Evolutionary conservation across 2,888 invertebrate genomes (phyloP).

Genomic region (Acleris holmiana): DNA sequence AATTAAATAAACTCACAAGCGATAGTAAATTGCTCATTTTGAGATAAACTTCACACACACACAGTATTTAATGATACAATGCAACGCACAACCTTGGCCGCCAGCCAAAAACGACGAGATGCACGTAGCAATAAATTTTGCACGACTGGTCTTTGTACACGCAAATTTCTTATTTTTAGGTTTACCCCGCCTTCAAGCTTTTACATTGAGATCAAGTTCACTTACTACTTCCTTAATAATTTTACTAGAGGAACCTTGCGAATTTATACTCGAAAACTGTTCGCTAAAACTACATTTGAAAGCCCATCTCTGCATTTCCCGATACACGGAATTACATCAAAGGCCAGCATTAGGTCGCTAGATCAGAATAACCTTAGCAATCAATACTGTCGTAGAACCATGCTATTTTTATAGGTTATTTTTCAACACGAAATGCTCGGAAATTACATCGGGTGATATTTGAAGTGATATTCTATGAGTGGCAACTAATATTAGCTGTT

Average conservation of each 20-base stretch:
- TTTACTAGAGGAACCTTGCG: slow-evolving; percentile 10
- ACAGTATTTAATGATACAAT: slow-evolving; percentile 60
- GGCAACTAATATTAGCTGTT: not conserved
- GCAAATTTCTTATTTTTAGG: slow-evolving; percentile 41
- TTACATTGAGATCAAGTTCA: slow-evolving; percentile 35
- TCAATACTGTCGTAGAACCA: not conserved
- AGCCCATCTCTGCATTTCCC: too few species aligned
- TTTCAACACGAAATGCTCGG: too few species aligned
- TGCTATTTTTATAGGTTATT: too few species aligned
- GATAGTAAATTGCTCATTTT: slow-evolving; percentile 25
- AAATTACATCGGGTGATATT: not conserved
- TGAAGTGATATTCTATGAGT: not conserved
- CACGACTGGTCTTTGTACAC: slow-evolving; percentile 41
- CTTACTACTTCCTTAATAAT: slow-evolving; percentile 22
- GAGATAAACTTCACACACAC: slow-evolving; percentile 28
- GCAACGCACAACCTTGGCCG: slow-evolving; percentile 67
- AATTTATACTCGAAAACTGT: too few species aligned
- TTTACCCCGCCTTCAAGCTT: slow-evolving; percentile 32
- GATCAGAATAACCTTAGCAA: not conserved
- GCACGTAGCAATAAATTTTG: slow-evolving; percentile 45
- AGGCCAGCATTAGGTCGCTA: not conserved
- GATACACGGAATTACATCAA: too few species aligned
- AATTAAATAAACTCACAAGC: slow-evolving; percentile 21
- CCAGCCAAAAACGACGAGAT: slow-evolving; percentile 59
- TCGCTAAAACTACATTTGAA: too few species aligned